Base-by-base conservation (phyloP, 92 coral and sea anemone species). In the Siderastrea siderea region DNA sequence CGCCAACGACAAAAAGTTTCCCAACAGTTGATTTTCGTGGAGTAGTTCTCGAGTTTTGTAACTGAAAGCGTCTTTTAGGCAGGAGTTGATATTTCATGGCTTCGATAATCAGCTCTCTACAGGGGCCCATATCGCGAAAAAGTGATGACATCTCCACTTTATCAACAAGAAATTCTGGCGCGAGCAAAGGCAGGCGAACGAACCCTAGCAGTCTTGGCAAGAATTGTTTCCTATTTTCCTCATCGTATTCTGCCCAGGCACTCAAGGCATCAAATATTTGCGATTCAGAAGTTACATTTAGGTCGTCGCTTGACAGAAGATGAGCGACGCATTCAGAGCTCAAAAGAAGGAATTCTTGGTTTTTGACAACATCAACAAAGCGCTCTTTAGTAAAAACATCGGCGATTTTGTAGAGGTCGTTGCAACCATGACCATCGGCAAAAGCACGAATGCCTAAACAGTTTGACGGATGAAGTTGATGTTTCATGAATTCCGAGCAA, bases 381-480 rank as follows among this genome's bases (percentile, higher is more conserved):
- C 96, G 90, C 65, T 98, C 98, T 73, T 98, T 98, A 8, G 99
- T 98, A 86, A 85, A 98, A 16, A 91, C 86, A 71, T 98, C 99
- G 49, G 98, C 96, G 9, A 85, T 71, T 71, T 93, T 91, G 82
- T 92, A 95, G 13, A 98, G 97, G 44, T 91, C 94, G 51, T 65
- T 79, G 50, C 99, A 98, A n/a, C 98, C 98, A 58, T 96, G 99
- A 12, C 98, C 98, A 47, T 98, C 98, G 8, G 99, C 98, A 78
- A 98, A 97, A 7, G 98, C 94, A 19, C 99, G 98, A 73, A 98
- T 98, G 1, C 99, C 99, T 2, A 98, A 82, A 79, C 99, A 98
- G 78, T 98, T 98, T 1, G 98, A 90, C 3, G 98, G 96, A 60
- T 98, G 99, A 59, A 98, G 97, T 75, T 98, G 99, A 78, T 96